Base-by-base conservation (phyloP, 2,113 vertebrate species). In the Trogon melanurus region DNA sequence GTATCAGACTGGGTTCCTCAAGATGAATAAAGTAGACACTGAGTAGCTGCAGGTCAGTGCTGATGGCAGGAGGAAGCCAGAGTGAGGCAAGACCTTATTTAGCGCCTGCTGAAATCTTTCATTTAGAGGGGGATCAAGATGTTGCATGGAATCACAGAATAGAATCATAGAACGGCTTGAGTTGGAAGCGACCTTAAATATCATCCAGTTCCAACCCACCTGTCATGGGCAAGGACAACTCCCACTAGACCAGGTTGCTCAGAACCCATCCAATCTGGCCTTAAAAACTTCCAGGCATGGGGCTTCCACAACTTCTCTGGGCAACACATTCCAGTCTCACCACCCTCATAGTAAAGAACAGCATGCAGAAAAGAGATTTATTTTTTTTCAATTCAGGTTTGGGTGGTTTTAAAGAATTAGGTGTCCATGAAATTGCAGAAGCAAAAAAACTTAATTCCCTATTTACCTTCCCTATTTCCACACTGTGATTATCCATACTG, bases 281-380 rank as follows among this genome's bases (percentile, higher is more conserved):
- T 41, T 41, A 13, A 41, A 41, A 11, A 41, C 41, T 41, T 41
- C 41, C 41, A 41, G 41, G 41, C 41, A 41, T 41, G 41, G 41
- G 41, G 10, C 41, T 41, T 41, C 41, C 41, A 41, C 41, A 41
- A 41, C 41, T 41, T 41, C 41, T 41, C 41, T 41, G 41, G 41
- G 41, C 41, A 41, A 13, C 41, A 41, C 41, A 41, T 41, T 41
- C 41, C 41, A 41, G 41, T 41, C 41, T 41, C 41, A 41, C 41
- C 41, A 41, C 41, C 41, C 41, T 41, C 41, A 41, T 41, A 41
- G 41, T 41, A 41, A 41, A 41, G 41, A 41, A 47, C 18, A 41
- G 16, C 1, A 0, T 57, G 27, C 15, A 75, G 57, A 26, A 82
- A 61, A 88, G 71, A 56, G 16, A 61, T 8, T 57, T 9, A 0